A percentile compares a stretch with the other conserved stretches of the same genome.
These are phyloP conservation scores for Chaitophorus viminalis DNA, from an alignment of 2,888 invertebrate genomes.

Conservation along the genomic window DNA sequence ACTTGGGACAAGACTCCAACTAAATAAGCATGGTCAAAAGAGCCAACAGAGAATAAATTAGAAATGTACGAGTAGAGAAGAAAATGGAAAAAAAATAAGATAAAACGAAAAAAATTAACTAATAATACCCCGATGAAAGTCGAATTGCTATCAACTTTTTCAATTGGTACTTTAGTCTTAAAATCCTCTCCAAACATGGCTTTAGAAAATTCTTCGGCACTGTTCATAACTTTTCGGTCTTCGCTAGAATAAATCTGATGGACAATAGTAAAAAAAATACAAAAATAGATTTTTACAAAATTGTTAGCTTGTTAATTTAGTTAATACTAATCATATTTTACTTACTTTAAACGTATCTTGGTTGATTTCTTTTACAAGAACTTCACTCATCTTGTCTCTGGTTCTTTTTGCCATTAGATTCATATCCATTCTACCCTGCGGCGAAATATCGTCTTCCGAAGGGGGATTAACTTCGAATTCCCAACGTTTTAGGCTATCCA, in stretches of 20 bases:
- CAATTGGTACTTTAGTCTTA: slow-evolving; percentile 26
- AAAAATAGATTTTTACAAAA: not conserved
- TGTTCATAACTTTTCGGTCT: slow-evolving; percentile 51
- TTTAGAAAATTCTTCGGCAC: slow-evolving; percentile 51
- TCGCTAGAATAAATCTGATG: slow-evolving; percentile 44
- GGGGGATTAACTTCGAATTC: slow-evolving; percentile 47
- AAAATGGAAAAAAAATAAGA: not conserved
- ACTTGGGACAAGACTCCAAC: slow-evolving; percentile 48
- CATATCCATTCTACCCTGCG: slow-evolving; percentile 56
- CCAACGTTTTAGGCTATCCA: slow-evolving; percentile 53
- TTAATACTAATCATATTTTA: not conserved
- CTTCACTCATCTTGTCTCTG: slow-evolving; percentile 45
- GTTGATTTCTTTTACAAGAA: slow-evolving; percentile 26
- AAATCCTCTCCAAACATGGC: slow-evolving; percentile 45
- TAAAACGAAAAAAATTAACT: too few species aligned
- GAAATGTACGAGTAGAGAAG: not conserved
- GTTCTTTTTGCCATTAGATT: slow-evolving; percentile 43
- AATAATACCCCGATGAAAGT: slow-evolving; percentile 48
- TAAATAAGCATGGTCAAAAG: not conserved
- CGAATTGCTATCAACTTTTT: slow-evolving; percentile 18
- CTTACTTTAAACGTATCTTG: slow-evolving; percentile 48
- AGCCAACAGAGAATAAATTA: not conserved
- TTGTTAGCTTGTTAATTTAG: not conserved
- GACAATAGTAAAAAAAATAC: not conserved
- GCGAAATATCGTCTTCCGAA: slow-evolving; percentile 54